phyloP scores from a whole-genome alignment of 2,113 vertebrate genomes.

The Heterocephalus glaber region DNA sequence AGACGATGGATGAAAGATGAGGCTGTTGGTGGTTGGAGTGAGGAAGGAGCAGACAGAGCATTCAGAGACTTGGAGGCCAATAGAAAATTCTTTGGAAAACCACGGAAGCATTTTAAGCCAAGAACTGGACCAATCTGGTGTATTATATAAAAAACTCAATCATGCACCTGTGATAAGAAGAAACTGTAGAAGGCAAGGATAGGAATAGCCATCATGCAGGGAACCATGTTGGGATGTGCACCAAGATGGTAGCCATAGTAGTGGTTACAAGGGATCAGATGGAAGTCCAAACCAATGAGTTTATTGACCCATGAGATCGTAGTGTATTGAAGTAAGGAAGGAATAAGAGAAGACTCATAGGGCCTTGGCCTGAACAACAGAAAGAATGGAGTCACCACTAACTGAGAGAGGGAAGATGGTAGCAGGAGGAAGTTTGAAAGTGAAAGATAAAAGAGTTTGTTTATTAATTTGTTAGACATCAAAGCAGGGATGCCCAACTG shows the following conservation, averaged over 20 bases:
- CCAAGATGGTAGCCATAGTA: accelerated
- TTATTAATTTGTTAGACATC: not conserved
- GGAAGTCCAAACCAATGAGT: not conserved
- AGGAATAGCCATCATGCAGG: not conserved
- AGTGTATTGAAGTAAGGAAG: not conserved
- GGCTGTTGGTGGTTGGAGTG: accelerated
- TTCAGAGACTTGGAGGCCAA: not conserved
- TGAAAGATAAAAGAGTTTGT: not conserved
- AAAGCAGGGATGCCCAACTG: not conserved
- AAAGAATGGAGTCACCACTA: not conserved
- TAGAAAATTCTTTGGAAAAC: not conserved
- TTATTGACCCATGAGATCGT: accelerated
- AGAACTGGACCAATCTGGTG: not conserved
- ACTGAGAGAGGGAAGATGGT: not conserved
- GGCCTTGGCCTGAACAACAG: not conserved
- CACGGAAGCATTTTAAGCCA: not conserved
- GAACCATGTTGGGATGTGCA: not conserved
- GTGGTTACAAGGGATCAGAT: not conserved
- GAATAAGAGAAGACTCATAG: not conserved
- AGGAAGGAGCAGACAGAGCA: not conserved
- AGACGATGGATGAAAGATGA: accelerated
- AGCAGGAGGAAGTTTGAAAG: not conserved
- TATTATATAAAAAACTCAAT: not conserved
- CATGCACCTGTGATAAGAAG: not conserved
- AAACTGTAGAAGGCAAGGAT: not conserved